These are phyloP conservation scores for Brachystomella parvula DNA, from an alignment of 1,140 invertebrate species.

Conservation along the genomic window DNA sequence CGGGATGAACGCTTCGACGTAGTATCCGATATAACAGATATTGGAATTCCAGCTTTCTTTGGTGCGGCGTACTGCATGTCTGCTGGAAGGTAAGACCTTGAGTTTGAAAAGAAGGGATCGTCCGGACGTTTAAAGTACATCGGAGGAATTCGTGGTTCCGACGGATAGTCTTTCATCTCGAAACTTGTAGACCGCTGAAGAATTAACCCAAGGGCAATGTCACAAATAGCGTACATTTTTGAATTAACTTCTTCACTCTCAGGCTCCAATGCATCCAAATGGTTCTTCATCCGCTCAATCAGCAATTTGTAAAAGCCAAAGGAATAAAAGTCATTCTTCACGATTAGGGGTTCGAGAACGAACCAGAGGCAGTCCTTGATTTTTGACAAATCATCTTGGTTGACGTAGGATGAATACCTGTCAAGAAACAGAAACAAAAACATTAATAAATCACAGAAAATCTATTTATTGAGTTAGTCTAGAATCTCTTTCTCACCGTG, in stretches of 20 bases:
- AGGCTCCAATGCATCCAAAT: slow-evolving; percentile 76
- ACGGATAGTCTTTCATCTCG: slow-evolving; percentile 78
- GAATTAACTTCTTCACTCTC: slow-evolving; percentile 73
- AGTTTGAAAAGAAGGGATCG: slow-evolving; percentile 59
- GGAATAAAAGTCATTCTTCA: slow-evolving; percentile 86
- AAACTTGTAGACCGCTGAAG: slow-evolving; percentile 76
- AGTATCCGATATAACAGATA: slow-evolving; percentile 31
- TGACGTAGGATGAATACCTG: neutral
- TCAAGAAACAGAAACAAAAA: neutral
- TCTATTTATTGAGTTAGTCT: slow-evolving; percentile 50
- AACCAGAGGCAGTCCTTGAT: slow-evolving; percentile 85
- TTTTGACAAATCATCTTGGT: slow-evolving; percentile 38
- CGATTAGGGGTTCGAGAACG: slow-evolving; percentile 84
- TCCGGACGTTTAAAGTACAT: slow-evolving; percentile 72
- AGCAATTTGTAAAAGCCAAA: slow-evolving; percentile 93
- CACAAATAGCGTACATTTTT: slow-evolving; percentile 94
- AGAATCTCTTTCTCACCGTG: slow-evolving; percentile 44
- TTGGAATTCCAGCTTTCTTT: slow-evolving; percentile 37
- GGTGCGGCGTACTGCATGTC: slow-evolving; percentile 37
- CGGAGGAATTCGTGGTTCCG: slow-evolving; percentile 71
- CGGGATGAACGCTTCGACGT: slow-evolving; percentile 14
- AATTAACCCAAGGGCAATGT: slow-evolving; percentile 82
- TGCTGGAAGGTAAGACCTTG: slow-evolving; percentile 37
- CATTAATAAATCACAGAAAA: neutral
- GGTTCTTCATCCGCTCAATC: slow-evolving; percentile 83